Base-by-base conservation (phyloP, 2,888 invertebrate species). In the Linyphia triangularis region DNA sequence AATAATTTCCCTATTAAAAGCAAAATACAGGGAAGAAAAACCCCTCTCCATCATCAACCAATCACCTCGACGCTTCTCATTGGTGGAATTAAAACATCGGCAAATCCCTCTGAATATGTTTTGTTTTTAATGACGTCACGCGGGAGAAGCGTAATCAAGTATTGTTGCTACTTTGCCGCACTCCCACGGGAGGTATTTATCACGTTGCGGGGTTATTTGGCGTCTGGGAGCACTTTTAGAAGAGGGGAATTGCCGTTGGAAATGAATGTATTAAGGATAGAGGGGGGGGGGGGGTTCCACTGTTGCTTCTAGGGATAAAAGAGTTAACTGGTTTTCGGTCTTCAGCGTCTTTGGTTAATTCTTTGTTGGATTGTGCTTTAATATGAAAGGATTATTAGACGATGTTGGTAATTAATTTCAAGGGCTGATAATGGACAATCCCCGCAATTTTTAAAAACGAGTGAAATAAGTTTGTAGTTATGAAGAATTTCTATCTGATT, bases 141-240 rank as follows among this genome's bases (percentile, higher is more conserved):
- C 16, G 40, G 40, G 40, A 40, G 16, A 13, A 16, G 16, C 51
- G 51, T 51, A 51, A 51, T 51, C 51, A 51, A 51, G 51, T 51
- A n/a, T 9, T 33, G 51, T n/a, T 13, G n/a, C 51, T n/a, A 51
- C 51, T 51, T 51, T 51, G 51, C 16, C 51, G 51, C 13, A 13
- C 16, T 67, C 67, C n/a, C 67, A 10, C 10, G 67, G n/a, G 67
- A 13, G 24, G 28, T 33, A 67, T 67, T 67, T 30, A 67, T 67
- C 67, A 67, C 28, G 28, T 19, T 4, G 30, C 28, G 33, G 30
- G 9, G 67, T 30, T 67, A 67, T 67, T 67, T 67, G 67, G 16
- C 33, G n/a, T 63, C n/a, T 33, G 13, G 67, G 67, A 30, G 67
- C n/a, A 16, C 51, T 51, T 51, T 51, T 51, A 51, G 16, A n/a